Percentiles rank a stretch among this genome's conserved stretches.
Conservation (phyloP, 1,140 invertebrate species). For the Cotesia chilonis region DNA sequence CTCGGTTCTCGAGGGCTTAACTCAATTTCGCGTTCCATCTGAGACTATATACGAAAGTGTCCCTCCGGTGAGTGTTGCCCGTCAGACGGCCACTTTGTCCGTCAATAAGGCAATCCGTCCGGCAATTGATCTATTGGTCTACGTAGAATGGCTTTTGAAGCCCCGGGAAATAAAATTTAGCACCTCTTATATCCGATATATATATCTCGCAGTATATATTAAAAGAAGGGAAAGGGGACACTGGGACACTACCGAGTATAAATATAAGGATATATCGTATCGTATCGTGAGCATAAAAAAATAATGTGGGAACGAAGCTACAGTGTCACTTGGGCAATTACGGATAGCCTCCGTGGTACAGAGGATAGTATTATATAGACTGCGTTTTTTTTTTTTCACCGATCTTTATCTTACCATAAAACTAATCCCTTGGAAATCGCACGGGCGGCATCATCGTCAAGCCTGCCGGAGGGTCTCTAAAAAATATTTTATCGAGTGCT, state of each 20-base stretch:
- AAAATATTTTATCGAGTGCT: slow-evolving; percentile 67
- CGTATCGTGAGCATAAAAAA: neutral
- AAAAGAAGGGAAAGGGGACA: slow-evolving; percentile 4
- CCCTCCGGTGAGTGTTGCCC: slow-evolving; percentile 41
- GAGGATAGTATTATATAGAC: slow-evolving; percentile 7
- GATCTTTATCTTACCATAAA: slow-evolving; percentile 63
- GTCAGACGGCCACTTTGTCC: slow-evolving; percentile 48
- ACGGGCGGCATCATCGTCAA: slow-evolving; percentile 45
- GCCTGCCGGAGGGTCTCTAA: slow-evolving; percentile 46
- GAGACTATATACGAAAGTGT: slow-evolving; percentile 49
- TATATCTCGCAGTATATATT: slow-evolving; percentile 2
- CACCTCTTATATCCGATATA: slow-evolving; percentile 25
- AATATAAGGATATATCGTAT: neutral
- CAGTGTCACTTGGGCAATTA: slow-evolving; percentile 30
- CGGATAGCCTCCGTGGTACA: slow-evolving; percentile 10
- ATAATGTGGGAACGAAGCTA: slow-evolving; percentile 19
- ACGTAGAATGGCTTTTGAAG: slow-evolving; percentile 54
- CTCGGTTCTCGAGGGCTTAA: slow-evolving; percentile 41
- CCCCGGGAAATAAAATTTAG: slow-evolving; percentile 41
- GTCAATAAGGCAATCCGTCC: slow-evolving; percentile 65
- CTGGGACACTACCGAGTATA: neutral
- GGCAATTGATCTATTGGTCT: slow-evolving; percentile 60
- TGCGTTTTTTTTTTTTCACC: slow-evolving; percentile 27
- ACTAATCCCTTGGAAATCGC: slow-evolving; percentile 54
- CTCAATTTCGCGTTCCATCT: slow-evolving; percentile 64